phyloP scores from a whole-genome alignment of 1,140 invertebrate genomes.

The Cataglyphis hispanica region DNA sequence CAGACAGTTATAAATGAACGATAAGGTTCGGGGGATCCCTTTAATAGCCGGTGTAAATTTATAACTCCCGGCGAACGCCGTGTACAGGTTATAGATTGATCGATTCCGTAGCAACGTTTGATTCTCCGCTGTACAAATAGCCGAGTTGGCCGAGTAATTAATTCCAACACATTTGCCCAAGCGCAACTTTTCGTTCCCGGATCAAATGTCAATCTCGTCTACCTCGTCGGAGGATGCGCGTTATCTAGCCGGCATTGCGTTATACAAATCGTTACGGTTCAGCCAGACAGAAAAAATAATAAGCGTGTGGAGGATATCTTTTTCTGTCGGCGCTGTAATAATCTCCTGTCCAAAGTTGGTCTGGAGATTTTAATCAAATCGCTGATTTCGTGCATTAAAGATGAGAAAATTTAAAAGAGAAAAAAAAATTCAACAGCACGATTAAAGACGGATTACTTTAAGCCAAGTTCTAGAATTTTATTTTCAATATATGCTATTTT shows the following conservation, averaged over 20 bases:
- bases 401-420: neutral
- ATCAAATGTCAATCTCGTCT: conserved; percentile 52
- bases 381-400: neutral
- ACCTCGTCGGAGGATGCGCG: conserved; percentile 2
- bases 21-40: conserved; percentile 69
- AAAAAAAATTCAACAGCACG: neutral
- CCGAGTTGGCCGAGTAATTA: conserved; percentile 54
- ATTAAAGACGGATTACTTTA: no score
- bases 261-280: neutral
- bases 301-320: neutral
- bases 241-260: conserved; percentile 38
- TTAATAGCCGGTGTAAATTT: conserved; percentile 74
- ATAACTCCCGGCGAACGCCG: conserved; percentile 51
- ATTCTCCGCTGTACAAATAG: conserved; percentile 61
- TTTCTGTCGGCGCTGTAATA: neutral
- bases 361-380: conserved; percentile 4
- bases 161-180: conserved; percentile 52
- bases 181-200: conserved; percentile 64
- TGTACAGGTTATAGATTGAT: conserved; percentile 68
- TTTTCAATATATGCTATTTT: no score
- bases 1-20: conserved; percentile 75
- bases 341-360: no score
- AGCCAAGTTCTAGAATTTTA: no score
- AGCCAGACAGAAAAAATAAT: neutral
- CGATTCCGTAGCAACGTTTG: conserved; percentile 68